phyloP scores from a whole-genome alignment of 2,888 invertebrate species.

The Eumacrocentrus americanus region DNA sequence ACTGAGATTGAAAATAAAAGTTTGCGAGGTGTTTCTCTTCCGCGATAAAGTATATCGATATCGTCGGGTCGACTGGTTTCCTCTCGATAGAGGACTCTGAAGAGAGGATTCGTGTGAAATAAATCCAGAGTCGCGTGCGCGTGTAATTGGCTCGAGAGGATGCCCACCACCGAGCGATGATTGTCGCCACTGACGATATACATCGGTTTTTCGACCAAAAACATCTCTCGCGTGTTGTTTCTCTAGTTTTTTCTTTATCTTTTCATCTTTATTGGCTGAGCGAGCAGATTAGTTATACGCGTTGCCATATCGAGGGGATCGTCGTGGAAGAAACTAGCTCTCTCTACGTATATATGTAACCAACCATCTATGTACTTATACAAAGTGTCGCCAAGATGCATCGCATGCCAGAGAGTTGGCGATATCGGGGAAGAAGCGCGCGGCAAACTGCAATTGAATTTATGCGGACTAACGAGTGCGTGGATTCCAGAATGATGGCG shows the following conservation, averaged over 20 bases:
- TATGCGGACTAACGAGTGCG: slow-evolving; percentile 47
- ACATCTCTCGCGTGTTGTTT: no score
- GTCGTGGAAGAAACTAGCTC: no score
- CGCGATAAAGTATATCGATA: slow-evolving; percentile 20
- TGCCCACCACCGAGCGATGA: no score
- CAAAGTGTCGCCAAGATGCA: slow-evolving; percentile 53
- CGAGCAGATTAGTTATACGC: no score
- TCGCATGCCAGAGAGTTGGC: slow-evolving; percentile 44
- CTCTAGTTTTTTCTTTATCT: no score
- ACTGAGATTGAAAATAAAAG: slow-evolving; percentile 15
- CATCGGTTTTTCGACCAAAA: slow-evolving; percentile 40
- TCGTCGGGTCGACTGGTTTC: not conserved
- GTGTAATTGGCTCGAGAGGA: slow-evolving; percentile 27
- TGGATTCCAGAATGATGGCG: slow-evolving; percentile 40
- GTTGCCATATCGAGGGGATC: no score
- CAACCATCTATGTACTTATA: slow-evolving; percentile 21
- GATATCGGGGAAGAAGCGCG: slow-evolving; percentile 38
- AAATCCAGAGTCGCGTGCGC: slow-evolving; percentile 23
- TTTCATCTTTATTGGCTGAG: no score
- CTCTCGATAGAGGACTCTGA: no score
- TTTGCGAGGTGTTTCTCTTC: slow-evolving; percentile 8
- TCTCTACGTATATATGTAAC: slow-evolving; percentile 17
- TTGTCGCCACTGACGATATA: slow-evolving; percentile 55
- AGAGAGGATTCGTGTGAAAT: slow-evolving; percentile 19
- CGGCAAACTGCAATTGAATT: slow-evolving; percentile 49